Conservation (phyloP, 2,888 invertebrate genomes). For the Kuschelorhynchus macadamiae region DNA sequence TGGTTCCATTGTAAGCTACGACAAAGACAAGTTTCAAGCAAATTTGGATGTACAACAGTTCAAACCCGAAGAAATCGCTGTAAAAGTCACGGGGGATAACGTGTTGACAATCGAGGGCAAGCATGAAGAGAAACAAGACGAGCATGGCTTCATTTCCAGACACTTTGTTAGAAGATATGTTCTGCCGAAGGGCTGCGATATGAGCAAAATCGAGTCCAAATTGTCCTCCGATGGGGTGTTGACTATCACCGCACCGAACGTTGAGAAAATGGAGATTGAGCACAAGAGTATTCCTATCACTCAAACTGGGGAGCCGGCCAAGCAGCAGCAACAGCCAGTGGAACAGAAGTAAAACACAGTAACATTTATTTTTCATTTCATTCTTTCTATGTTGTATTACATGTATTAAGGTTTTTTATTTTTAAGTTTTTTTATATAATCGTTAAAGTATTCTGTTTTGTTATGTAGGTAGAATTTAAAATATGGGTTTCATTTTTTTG, state of each 20-base stretch:
- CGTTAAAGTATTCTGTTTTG: too few relatives aligned
- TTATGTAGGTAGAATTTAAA: too few relatives aligned
- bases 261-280: slow-evolving; percentile 63
- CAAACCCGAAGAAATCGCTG: slow-evolving; percentile 81
- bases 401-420: too few relatives aligned
- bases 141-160: slow-evolving; percentile 82
- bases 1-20: slow-evolving; percentile 60
- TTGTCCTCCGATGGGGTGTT: slow-evolving; percentile 84
- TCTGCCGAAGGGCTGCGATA: slow-evolving; percentile 82
- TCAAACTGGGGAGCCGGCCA: slow-evolving; percentile 64
- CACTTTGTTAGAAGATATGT: slow-evolving; percentile 68
- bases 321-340: slow-evolving; percentile 33
- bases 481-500: too few relatives aligned
- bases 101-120: slow-evolving; percentile 83
- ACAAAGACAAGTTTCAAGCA: slow-evolving; percentile 74
- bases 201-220: slow-evolving; percentile 79
- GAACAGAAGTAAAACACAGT: slow-evolving; percentile 41
- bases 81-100: slow-evolving; percentile 77
- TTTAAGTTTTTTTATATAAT: too few relatives aligned
- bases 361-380: too few relatives aligned
- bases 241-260: slow-evolving; percentile 76
- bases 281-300: slow-evolving; percentile 69
- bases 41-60: slow-evolving; percentile 84
- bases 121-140: slow-evolving; percentile 82
- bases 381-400: too few relatives aligned